Evolutionary conservation across 2,113 vertebrate genomes (phyloP), one percentile per base, ranked within the genome.

Genomic region (Clarias magur): DNA sequence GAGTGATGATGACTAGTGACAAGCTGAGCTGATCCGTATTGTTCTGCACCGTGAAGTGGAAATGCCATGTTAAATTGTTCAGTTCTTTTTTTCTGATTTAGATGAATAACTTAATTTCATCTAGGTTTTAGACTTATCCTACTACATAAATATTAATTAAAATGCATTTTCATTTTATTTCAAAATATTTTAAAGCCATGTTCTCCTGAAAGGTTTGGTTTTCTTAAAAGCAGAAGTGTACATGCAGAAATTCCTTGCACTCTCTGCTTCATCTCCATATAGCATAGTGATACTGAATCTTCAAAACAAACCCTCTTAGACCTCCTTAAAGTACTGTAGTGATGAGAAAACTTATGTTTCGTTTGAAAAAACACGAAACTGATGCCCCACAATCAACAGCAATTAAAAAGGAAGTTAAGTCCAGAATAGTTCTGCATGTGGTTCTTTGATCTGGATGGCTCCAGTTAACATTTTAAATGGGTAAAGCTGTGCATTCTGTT

Each of bases 321-420:
- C 70, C 48, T 70, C 62, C 3, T 0, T 85, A 88, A 87, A 87
- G 85, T 92, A 42, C 54, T 87, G 83, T 78, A 87, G 92, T 95
- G 94, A 95, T 94, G 87, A 93, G 88, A 92, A 89, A 91, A 72
- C 78, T 1, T 73, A 70, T 63, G 82, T 79, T 73, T 83, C 16
- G 59, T 48, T 60, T 83, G 42, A 23, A 60, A 68, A 83, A 87
- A 78, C 38, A 53, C 23, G 54, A 30, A n/a, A 4, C 42, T 25
- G 19, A 48, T 38, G 38, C 80, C 75, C 34, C 25, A 67, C 65
- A 82, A 82, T 59, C 34, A 72, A 38, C 38, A 82, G 57, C 80
- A 62, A 25, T 82, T 72, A 70, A n/a, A 80, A 82, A 63, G 21
- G 13, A 5, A 54, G 25, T 65, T 38, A 65, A 65, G 48, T 53